Evolutionary conservation across 2,797 vertebrate species (phyloP).

Genomic region (Pangasius djambal): DNA sequence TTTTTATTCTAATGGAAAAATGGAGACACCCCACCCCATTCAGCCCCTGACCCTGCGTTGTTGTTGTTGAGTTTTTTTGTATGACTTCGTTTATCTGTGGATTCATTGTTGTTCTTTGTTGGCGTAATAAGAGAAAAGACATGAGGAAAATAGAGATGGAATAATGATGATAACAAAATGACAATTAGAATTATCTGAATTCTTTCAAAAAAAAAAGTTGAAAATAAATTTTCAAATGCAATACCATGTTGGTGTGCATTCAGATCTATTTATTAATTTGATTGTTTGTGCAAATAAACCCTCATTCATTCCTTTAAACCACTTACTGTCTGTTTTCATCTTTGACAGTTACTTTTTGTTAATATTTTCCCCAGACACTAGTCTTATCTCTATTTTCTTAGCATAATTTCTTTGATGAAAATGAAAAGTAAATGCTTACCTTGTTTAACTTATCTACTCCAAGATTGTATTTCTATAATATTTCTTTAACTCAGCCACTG

Average conservation of each 20-base stretch:
- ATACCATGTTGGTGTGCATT: neutral
- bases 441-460: neutral
- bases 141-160: neutral
- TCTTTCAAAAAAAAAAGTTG: neutral
- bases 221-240: no score
- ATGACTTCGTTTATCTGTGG: neutral
- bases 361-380: neutral
- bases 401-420: neutral
- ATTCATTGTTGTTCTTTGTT: neutral
- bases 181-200: neutral
- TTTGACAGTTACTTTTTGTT: neutral
- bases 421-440: neutral
- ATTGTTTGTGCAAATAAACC: neutral
- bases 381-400: neutral
- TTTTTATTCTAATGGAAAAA: neutral
- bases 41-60: neutral
- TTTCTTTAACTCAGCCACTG: neutral
- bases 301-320: neutral
- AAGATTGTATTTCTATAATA: neutral
- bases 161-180: neutral
- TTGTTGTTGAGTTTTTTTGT: neutral
- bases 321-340: neutral
- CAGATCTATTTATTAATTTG: neutral
- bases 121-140: neutral
- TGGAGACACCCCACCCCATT: neutral